Base-by-base conservation (phyloP, 2,113 vertebrate genomes). In the Festucalex cinctus region DNA sequence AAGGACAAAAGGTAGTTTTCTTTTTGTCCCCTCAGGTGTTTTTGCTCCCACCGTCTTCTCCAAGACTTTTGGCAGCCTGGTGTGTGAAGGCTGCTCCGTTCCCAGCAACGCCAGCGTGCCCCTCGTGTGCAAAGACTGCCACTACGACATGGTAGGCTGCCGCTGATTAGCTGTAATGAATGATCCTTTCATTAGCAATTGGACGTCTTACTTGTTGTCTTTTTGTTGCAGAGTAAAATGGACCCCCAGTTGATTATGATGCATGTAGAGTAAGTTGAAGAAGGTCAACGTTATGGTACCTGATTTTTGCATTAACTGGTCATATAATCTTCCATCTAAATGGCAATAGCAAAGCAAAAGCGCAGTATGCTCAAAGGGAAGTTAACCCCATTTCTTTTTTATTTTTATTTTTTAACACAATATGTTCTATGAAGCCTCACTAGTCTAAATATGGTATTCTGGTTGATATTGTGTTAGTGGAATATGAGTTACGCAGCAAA, bases 1-100 rank as follows among this genome's bases (percentile, higher is more conserved):
- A n/a, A 56, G 53, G 14, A 6, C 26, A 32, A 32, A 57, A 28
- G 13, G 1, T 60, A 13, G 1, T 37, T 36, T 26, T 57, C 8
- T 57, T 14, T 58, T 58, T 58, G 0, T 20, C 1, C 62, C 58
- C 16, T 0, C 51, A 97, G 95, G 95, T 8, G 93, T 95, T 36
- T 96, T 96, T 66, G 94, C 95, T 17, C 95, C 94, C 0, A 95
- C 94, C 0, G 91, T 97, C 22, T 97, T 95, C 88, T 94, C 94
- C 54, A 97, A 97, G 86, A 91, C 92, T 2, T 97, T 95, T 0
- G 94, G 95, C 49, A 92, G 89, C 76, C 78, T 95, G 88, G 77
- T 95, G 10, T 97, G 95, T 1, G 93, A 92, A 0, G 91, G 90
- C 71, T 97, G 95, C 83, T 87, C 90, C 77, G 0, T 87, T 36